Percentiles rank a stretch among this genome's conserved stretches.
These are phyloP conservation scores for Nanorana parkeri DNA, from an alignment of 2,113 vertebrate species.

Conservation along the genomic window DNA sequence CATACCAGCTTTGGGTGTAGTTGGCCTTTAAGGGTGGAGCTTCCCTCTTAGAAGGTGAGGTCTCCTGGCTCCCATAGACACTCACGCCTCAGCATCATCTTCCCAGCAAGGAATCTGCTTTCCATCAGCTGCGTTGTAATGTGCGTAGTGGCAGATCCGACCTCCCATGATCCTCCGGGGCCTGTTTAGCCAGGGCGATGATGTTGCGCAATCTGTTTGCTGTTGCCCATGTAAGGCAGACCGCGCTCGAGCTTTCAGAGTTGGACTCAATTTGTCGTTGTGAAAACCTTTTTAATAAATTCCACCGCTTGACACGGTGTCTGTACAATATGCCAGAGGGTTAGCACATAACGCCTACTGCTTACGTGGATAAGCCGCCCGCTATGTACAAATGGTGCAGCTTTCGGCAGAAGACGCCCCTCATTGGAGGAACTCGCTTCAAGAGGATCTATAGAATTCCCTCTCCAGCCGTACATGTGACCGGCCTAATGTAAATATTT, in stretches of 20 bases:
- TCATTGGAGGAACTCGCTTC: no score
- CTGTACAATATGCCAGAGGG: slow-evolving; percentile 57
- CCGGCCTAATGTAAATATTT: no score
- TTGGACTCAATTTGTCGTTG: slow-evolving; percentile 55
- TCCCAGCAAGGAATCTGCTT: not conserved
- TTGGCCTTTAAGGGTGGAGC: no score
- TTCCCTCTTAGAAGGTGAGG: no score
- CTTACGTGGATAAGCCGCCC: slow-evolving; percentile 10
- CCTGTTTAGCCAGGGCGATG: not conserved
- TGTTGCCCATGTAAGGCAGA: slow-evolving; percentile 53
- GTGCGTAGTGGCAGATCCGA: no score
- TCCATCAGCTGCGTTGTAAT: not conserved
- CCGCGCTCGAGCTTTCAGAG: slow-evolving; percentile 13
- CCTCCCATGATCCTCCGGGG: not conserved
- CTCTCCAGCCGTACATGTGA: no score
- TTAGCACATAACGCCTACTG: slow-evolving; percentile 57
- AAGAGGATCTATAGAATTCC: no score
- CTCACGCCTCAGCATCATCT: no score
- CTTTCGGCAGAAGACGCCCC: no score
- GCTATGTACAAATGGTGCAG: not conserved
- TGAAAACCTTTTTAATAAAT: slow-evolving; percentile 55
- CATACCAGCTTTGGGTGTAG: no score
- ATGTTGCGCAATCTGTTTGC: slow-evolving; percentile 49
- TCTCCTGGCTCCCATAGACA: no score
- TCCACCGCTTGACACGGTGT: slow-evolving; percentile 46